These are phyloP conservation scores for Pseudotriccus pelzelni DNA, from an alignment of 2,797 vertebrate species.

Conservation along the genomic window DNA sequence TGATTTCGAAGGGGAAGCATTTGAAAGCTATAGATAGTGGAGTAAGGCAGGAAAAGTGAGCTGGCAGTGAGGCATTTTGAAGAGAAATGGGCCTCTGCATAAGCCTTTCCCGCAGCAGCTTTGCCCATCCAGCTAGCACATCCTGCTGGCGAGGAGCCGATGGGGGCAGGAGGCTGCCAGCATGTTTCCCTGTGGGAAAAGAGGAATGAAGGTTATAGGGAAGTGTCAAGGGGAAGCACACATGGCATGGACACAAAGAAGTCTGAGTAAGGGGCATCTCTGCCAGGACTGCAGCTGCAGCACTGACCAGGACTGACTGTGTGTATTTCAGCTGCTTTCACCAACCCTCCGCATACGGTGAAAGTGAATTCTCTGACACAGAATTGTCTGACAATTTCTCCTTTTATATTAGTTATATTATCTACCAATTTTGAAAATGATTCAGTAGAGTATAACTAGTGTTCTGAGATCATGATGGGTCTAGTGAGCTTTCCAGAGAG, in stretches of 20 bases:
- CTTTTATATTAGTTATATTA: background rate
- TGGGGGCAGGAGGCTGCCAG: background rate
- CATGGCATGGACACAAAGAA: background rate
- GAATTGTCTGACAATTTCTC: background rate
- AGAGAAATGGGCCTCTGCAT: background rate
- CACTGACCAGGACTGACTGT: background rate
- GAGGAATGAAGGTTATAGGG: background rate
- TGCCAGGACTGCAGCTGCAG: background rate
- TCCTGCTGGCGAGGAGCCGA: accelerated
- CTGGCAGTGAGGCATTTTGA: background rate
- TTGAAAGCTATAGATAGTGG: conserved; percentile 46
- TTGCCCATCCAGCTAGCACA: background rate
- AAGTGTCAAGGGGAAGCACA: background rate
- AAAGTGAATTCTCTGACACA: background rate
- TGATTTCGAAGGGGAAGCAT: conserved; percentile 18
- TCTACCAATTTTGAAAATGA: conserved; percentile 31
- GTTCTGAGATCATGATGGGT: conserved; percentile 14
- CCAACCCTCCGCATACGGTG: accelerated
- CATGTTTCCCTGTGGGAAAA: background rate
- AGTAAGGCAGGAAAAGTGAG: conserved; percentile 26
- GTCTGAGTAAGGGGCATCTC: background rate
- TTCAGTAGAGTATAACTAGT: background rate
- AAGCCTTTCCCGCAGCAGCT: background rate
- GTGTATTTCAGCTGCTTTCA: background rate
- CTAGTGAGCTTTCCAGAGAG: background rate